Percentiles rank a stretch among this genome's conserved stretches.
These are phyloP conservation scores for Prinia subflava DNA, from an alignment of 2,113 vertebrate genomes.

Conservation along the genomic window DNA sequence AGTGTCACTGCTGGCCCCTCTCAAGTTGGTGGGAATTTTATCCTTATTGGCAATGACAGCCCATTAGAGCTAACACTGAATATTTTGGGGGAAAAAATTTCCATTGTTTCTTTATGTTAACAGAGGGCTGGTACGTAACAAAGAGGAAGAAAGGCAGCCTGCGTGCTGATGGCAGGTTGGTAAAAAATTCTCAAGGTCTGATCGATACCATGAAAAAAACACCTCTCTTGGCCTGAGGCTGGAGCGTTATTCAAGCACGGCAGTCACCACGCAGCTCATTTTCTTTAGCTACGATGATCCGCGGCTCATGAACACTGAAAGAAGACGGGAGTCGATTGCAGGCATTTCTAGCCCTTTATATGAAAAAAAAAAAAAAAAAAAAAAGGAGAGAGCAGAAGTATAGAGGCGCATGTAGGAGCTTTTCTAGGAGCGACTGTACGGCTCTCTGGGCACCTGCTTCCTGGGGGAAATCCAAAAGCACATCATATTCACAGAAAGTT, in stretches of 20 bases:
- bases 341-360: neutral
- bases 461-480: neutral
- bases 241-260: neutral
- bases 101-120: neutral
- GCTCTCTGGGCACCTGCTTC: neutral
- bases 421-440: neutral
- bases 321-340: neutral
- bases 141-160: slow-evolving; percentile 1
- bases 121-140: neutral
- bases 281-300: neutral
- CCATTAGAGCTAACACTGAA: neutral
- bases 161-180: neutral
- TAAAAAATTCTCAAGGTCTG: neutral
- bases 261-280: neutral
- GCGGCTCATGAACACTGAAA: neutral
- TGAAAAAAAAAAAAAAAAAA: fast-evolving
- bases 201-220: neutral
- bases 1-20: neutral
- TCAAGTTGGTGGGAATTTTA: neutral
- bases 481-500: neutral
- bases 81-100: neutral
- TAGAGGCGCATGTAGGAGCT: fast-evolving
- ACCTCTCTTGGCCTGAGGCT: neutral
- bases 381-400: neutral
- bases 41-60: neutral